Base-by-base conservation (phyloP, 2,113 vertebrate genomes). In the Varanus komodoensis region DNA sequence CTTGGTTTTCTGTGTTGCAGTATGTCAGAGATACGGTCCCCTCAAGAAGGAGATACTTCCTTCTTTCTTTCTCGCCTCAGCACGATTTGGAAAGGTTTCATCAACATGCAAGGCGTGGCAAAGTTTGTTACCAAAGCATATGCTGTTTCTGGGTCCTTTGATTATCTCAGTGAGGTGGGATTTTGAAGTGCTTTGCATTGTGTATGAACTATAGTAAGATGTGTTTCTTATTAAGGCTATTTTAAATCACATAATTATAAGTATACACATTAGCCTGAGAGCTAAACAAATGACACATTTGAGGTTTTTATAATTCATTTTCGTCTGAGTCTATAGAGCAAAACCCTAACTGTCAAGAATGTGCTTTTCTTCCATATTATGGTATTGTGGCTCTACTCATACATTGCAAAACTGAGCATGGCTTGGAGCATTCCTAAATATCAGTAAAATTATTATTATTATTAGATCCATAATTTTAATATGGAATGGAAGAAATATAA, bases 61-160 rank as follows among this genome's bases (percentile, higher is more conserved):
- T 95, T 97, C 91, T 99, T 99, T 82, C 97, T 99, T 69, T 98
- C 98, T 81, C 98, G 98, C 48, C 97, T 99, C 94, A 98, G 94
- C 92, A 97, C 98, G 64, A 92, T 99, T 89, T 99, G 99, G 99
- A 99, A 99, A 97, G 99, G 99, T 88, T 99, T 99, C 92, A 97
- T 99, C 92, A 99, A 99, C 96, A 99, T 99, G 99, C 97, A 98
- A 4, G 98, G 97, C 17, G 98, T 99, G 84, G 98, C 99, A n/a
- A 99, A 99, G 96, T 99, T 99, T 97, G 98, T 98, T 94, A 99
- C 98, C 80, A 99, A 99, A 94, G 99, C 97, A 6, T 99, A 98
- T 94, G 97, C 99, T 77, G 98, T 99, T 82, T 99, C 99, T 81
- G 99, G 99, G 88, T 97, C 98, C 91, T 97, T 98, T 84, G 98